A percentile compares a stretch with the other conserved stretches of the same genome.
phyloP scores from a whole-genome alignment of 2,113 vertebrate species.

The Percina caprodes region DNA sequence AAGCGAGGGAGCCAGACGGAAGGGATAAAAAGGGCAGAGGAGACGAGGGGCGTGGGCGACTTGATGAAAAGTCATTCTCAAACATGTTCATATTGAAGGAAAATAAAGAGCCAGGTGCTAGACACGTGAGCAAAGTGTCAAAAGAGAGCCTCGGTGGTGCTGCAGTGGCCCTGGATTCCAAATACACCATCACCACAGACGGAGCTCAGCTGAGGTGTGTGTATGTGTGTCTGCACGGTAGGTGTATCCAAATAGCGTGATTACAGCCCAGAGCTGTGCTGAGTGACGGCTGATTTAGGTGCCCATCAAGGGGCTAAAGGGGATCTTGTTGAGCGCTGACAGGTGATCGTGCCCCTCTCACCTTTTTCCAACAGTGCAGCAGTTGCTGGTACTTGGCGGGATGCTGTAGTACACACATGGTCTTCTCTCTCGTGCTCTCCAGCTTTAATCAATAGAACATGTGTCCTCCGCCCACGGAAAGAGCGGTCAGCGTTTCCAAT shows the following conservation, averaged over 20 bases:
- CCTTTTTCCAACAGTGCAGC: constrained; percentile 14
- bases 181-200: constrained; percentile 52
- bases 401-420: constrained; percentile 24
- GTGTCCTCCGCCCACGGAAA: constrained; percentile 35
- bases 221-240: neutral
- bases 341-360: constrained; percentile 27
- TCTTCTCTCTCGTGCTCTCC: constrained; percentile 14
- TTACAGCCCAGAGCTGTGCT: neutral
- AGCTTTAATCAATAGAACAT: constrained; percentile 52
- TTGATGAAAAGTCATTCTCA: constrained; percentile 16
- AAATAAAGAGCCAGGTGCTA: constrained; percentile 40
- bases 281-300: constrained; percentile 47
- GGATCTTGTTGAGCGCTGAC: constrained; percentile 35
- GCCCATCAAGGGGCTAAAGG: constrained; percentile 9
- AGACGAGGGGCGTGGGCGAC: neutral
- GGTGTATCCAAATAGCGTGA: constrained; percentile 13
- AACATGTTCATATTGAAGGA: constrained; percentile 21
- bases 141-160: constrained; percentile 25
- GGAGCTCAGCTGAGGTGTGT: constrained; percentile 8
- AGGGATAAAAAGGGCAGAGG: neutral
- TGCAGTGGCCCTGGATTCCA: constrained; percentile 39
- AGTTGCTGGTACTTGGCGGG: constrained; percentile 32
- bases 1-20: neutral
- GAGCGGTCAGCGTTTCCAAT: constrained; percentile 31
- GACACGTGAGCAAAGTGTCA: constrained; percentile 33